These are phyloP conservation scores for Dichetophora obliterata DNA, from an alignment of 2,888 invertebrate species.

Conservation along the genomic window DNA sequence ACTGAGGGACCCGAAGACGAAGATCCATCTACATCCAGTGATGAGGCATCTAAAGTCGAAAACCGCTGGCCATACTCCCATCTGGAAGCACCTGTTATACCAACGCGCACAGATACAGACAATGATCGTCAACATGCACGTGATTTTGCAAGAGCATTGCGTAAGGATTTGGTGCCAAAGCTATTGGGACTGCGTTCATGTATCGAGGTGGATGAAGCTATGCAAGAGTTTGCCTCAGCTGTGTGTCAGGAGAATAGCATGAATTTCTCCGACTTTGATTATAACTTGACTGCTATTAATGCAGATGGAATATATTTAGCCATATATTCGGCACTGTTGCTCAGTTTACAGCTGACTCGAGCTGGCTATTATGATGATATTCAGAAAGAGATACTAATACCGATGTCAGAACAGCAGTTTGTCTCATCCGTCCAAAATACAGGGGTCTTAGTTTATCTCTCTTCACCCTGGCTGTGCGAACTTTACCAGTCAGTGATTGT, in stretches of 20 bases:
- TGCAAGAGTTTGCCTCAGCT: slow-evolving; percentile 92
- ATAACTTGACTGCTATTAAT: slow-evolving; percentile 82
- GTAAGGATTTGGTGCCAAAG: slow-evolving; percentile 81
- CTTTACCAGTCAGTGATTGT: slow-evolving; percentile 89
- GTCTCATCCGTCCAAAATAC: slow-evolving; percentile 93
- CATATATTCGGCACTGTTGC: slow-evolving; percentile 85
- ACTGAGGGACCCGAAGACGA: slow-evolving; percentile 82
- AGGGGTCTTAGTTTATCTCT: slow-evolving; percentile 92
- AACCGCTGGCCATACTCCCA: slow-evolving; percentile 70
- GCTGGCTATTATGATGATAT: slow-evolving; percentile 80
- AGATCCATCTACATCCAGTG: slow-evolving; percentile 71
- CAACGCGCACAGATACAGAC: slow-evolving; percentile 76
- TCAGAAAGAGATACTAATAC: slow-evolving; percentile 70
- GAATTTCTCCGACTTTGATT: slow-evolving; percentile 70
- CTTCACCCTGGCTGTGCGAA: slow-evolving; percentile 93
- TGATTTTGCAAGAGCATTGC: slow-evolving; percentile 84
- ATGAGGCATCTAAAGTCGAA: slow-evolving; percentile 68
- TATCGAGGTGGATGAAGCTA: slow-evolving; percentile 89
- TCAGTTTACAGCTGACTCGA: slow-evolving; percentile 84
- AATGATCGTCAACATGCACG: slow-evolving; percentile 89
- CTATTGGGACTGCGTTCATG: slow-evolving; percentile 82
- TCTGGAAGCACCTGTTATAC: slow-evolving; percentile 67
- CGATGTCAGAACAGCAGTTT: slow-evolving; percentile 87
- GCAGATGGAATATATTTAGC: slow-evolving; percentile 95
- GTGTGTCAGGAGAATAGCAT: slow-evolving; percentile 83